Percentiles rank a stretch among this genome's conserved stretches.
Evolutionary conservation across 2,113 vertebrate species (phyloP).

Genomic region (Paramormyrops kingsleyae): DNA sequence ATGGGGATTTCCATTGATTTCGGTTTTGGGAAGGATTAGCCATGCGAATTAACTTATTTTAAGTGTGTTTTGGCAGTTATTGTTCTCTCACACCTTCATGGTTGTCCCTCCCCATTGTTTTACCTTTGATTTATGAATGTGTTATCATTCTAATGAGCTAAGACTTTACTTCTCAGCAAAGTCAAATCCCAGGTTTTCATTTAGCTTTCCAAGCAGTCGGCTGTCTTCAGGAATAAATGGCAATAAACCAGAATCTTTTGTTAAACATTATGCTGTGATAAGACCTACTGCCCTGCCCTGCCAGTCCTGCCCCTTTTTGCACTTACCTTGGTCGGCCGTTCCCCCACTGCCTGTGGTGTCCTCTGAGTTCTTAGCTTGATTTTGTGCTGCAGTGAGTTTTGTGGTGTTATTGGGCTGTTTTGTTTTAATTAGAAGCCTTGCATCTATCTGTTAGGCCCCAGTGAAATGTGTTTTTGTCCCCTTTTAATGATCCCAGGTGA

Average conservation of each 20-base stretch:
- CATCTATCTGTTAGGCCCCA: neutral
- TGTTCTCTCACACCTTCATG: neutral
- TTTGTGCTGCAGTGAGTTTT: no score
- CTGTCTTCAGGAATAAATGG: neutral
- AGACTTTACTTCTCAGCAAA: neutral
- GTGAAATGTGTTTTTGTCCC: neutral
- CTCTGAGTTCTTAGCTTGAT: neutral
- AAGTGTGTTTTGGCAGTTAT: neutral
- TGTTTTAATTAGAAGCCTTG: neutral
- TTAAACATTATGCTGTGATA: slow-evolving; percentile 19
- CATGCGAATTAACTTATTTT: neutral
- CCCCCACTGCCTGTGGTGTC: neutral
- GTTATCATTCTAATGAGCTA: neutral
- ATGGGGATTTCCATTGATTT: slow-evolving; percentile 14
- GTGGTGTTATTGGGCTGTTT: neutral
- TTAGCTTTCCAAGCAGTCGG: neutral
- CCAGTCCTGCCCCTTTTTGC: neutral
- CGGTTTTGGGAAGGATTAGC: neutral
- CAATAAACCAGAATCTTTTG: neutral
- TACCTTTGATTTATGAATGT: neutral
- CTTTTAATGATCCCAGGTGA: neutral
- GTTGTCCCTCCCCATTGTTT: no score
- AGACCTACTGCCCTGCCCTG: neutral
- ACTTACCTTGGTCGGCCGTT: no score
- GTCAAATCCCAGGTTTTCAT: neutral